Evolutionary conservation across 1,140 invertebrate genomes (phyloP), one percentile per base, ranked within the genome.

Genomic region (Varroa destructor): DNA sequence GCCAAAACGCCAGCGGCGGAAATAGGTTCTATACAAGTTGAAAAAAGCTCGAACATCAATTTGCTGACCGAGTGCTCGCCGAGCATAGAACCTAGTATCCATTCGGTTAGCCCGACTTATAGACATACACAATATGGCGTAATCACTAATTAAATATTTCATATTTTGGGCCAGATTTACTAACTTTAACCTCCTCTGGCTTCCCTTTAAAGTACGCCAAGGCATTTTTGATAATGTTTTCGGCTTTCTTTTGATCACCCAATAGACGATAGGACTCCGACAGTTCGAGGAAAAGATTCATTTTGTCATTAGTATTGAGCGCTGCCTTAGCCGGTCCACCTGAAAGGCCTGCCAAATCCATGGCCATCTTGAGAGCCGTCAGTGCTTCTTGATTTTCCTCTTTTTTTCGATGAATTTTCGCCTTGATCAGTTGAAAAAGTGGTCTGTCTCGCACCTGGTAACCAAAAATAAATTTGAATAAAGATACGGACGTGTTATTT

Each of bases 211-310:
- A 88, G 77, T 89, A 86, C 74, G 86, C 83, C 67, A 87, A 86
- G 0, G 93, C 91, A 77, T 90, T 87, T 78, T 90, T 86, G 82
- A 97, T 87, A 14, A 89, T 81, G 75, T 86, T 85, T 5, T 85
- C 82, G 12, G 93, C 92, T 80, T 96, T 90, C 57, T 87, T 78
- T 82, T 56, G 72, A 77, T 89, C 86, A 36, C 84, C 85, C 4
- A 87, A 81, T 43, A 84, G 78, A 56, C 85, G 85, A 74, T 92
- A 86, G 55, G 86, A 85, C 74, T 90, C 86, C 55, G 92, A 89
- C 51, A 97, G 79, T 80, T 97, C 91, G 43, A 95, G 81, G 79
- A 88, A 95, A 51, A 97, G 83, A 1, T 88, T 88, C 1, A 91
- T 87, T 78, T 87, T 86, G 77, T 96, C 91, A 8, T 87, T 85